Evolutionary conservation across 2,888 invertebrate species (phyloP), one percentile per base, ranked within the genome.

Genomic region (Nemurella pictetii): DNA sequence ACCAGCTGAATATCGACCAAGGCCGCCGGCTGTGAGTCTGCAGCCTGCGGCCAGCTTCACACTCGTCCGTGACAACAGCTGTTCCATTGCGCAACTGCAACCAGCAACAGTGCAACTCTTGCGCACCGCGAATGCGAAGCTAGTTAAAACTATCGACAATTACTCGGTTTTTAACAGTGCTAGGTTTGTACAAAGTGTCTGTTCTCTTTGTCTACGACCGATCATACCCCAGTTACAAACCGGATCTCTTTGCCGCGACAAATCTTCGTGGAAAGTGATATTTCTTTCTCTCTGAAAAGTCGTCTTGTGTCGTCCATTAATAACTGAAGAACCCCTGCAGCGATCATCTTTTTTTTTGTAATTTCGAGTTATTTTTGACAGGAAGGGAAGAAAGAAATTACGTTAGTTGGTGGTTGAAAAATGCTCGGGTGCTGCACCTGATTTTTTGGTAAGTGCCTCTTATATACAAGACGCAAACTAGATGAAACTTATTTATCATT

Each of bases 341-440:
- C 20, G 9, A 15, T 55, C 3, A 3, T 7, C n/a, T 55, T 7
- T 2, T 7, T 55, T 55, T 55, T 55, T 12, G 55, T 55, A 15
- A 55, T 55, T 55, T 55, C 32, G 32, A 5, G n/a, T 55, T 55
- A 1, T 20, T 55, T 55, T 55, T 55, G 2, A 20, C 20, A 20
- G 20, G 55, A 2, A 12, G 1, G 20, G 55, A 55, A 55, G 55
- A 55, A 55, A 20, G 20, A 55, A 55, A 20, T 7, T 12, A 55
- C 32, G 9, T 9, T 2, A 55, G 55, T 55, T 55, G 75, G 7
- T 75, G 12, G 26, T 26, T n/a, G 75, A 75, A 75, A n/a, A 75
- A 75, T 75, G 75, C 28, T 3, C n/a, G 75, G 75, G 27, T 75
- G 75, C 75, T 75, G 75, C 75, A 75, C 75, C 75, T 75, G 28